Conservation (phyloP, 2,113 vertebrate species). For the Paedocypris sp. region DNA sequence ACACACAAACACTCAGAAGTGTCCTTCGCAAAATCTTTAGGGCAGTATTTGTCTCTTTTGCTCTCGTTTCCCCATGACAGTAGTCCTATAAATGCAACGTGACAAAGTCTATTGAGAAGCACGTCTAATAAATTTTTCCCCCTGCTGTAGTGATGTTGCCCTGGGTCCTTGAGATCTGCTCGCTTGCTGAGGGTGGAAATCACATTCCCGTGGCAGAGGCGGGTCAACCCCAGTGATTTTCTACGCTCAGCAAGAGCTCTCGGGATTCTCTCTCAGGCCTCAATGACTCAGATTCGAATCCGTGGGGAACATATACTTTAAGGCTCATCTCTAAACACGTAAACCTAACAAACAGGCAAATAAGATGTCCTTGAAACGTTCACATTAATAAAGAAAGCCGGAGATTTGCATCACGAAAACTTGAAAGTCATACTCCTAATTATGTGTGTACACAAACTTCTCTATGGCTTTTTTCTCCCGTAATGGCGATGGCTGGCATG, state of each 20-base stretch:
- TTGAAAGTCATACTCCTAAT: neutral
- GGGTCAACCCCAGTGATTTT: slow-evolving; percentile 31
- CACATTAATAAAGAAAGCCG: slow-evolving; percentile 19
- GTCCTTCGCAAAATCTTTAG: neutral
- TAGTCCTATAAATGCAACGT: slow-evolving; percentile 25
- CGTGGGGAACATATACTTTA: slow-evolving; percentile 9
- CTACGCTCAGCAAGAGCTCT: slow-evolving; percentile 26
- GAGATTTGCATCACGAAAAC: neutral
- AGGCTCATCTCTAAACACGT: slow-evolving; percentile 12
- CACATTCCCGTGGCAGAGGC: slow-evolving; percentile 25
- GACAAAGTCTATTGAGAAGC: slow-evolving; percentile 39
- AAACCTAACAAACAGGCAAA: slow-evolving; percentile 25
- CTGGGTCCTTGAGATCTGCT: slow-evolving; percentile 19
- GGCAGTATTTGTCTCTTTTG: neutral
- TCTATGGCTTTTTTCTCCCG: slow-evolving; percentile 14
- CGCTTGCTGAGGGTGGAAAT: slow-evolving; percentile 34
- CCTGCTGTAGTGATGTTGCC: slow-evolving; percentile 31
- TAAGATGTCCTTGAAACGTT: slow-evolving; percentile 22
- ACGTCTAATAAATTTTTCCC: slow-evolving; percentile 35
- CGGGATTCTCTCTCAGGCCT: slow-evolving; percentile 8
- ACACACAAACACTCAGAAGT: neutral
- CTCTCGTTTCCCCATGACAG: neutral
- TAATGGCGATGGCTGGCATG: slow-evolving; percentile 19
- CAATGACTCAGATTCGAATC: neutral
- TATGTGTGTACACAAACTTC: neutral